A percentile compares a stretch with the other conserved stretches of the same genome.
Conservation (phyloP, 1,140 invertebrate genomes). For the Drosophila lacertosa region DNA sequence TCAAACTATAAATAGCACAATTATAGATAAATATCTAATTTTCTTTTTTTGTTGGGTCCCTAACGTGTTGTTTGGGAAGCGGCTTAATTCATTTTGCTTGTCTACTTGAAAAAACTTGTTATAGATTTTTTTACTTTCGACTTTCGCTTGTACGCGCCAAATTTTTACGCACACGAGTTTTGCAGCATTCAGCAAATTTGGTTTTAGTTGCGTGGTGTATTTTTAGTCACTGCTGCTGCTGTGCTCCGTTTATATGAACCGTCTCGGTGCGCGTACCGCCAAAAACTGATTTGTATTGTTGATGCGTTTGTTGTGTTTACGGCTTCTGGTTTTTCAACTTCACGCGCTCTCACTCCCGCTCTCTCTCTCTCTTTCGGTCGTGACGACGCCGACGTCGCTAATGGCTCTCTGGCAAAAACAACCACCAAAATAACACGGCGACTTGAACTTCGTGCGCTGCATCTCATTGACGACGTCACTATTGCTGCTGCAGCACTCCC, state of each 20-base stretch:
- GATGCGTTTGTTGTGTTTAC: slow-evolving; percentile 69
- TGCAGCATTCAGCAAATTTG: slow-evolving; percentile 25
- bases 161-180: slow-evolving; percentile 38
- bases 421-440: slow-evolving; percentile 33
- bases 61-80: slow-evolving; percentile 1
- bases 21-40: not conserved
- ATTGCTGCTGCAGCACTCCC: slow-evolving; percentile 24
- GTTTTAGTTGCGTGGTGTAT: not conserved
- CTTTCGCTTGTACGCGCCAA: slow-evolving; percentile 39
- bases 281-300: slow-evolving; percentile 79
- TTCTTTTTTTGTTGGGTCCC: slow-evolving; percentile 12
- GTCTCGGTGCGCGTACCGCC: slow-evolving; percentile 63
- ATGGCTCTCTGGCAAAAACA: slow-evolving; percentile 25
- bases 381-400: slow-evolving; percentile 24
- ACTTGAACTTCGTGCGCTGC: slow-evolving; percentile 40
- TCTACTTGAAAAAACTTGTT: slow-evolving; percentile 21
- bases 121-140: slow-evolving; percentile 16
- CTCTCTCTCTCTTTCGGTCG: slow-evolving; percentile 7
- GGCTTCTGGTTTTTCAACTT: slow-evolving; percentile 69
- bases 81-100: slow-evolving; percentile 42
- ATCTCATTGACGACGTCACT: slow-evolving; percentile 43
- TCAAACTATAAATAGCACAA: slow-evolving; percentile 4
- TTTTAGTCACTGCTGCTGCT: not conserved
- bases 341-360: slow-evolving; percentile 14
- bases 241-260: slow-evolving; percentile 31